Evolutionary conservation across 2,888 invertebrate species (phyloP).

Genomic region (Acholoe squamosa): DNA sequence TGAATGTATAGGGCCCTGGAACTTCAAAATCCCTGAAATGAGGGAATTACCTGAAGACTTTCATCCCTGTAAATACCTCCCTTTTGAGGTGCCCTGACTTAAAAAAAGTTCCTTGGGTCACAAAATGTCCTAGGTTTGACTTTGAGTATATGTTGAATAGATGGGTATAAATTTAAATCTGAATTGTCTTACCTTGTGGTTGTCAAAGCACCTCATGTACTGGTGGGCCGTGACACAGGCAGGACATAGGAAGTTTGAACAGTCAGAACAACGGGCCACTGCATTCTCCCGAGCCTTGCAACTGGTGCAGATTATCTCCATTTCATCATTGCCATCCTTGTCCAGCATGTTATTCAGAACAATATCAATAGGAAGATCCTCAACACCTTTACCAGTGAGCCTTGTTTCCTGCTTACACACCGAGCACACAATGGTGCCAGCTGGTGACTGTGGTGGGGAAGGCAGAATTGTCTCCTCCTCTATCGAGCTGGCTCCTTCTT

Average conservation of each 20-base stretch:
- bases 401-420: slow-evolving; percentile 93
- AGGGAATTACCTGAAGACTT: too few species aligned
- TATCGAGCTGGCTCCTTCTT: slow-evolving; percentile 83
- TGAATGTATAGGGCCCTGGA: too few species aligned
- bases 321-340: slow-evolving; percentile 87
- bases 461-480: slow-evolving; percentile 11
- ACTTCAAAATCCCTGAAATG: too few species aligned
- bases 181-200: slow-evolving; percentile 86
- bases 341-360: slow-evolving; percentile 87
- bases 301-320: slow-evolving; percentile 91
- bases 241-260: slow-evolving; percentile 95
- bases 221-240: slow-evolving; percentile 98
- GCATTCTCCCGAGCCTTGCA: slow-evolving; percentile 98
- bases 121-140: too few species aligned
- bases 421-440: slow-evolving; percentile 80
- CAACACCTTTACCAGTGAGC: slow-evolving; percentile 84
- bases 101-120: too few species aligned
- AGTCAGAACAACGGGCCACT: slow-evolving; percentile 96
- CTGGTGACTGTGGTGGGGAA: slow-evolving; percentile 17
- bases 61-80: too few species aligned
- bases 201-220: slow-evolving; percentile 98
- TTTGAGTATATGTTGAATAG: too few species aligned
- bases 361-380: slow-evolving; percentile 92
- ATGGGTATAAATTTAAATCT: slow-evolving; percentile 23
- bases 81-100: too few species aligned